Evolutionary conservation across 2,797 vertebrate species (phyloP).

Genomic region (Percopsis omiscomaycus): DNA sequence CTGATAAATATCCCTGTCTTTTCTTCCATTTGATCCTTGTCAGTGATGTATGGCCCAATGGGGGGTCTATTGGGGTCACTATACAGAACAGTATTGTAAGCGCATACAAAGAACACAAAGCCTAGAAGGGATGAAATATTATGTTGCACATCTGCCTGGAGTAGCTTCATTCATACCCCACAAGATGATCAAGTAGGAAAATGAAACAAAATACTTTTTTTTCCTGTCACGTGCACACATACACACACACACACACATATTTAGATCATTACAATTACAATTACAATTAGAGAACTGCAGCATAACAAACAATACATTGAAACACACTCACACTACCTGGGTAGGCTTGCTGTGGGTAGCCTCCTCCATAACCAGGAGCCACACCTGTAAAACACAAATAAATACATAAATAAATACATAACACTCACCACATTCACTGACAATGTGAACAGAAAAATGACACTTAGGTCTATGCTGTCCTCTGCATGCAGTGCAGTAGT

Average conservation of each 20-base stretch:
- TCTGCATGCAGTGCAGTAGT: not conserved
- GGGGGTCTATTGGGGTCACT: slow-evolving; percentile 14
- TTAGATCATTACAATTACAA: not conserved
- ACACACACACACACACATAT: slow-evolving; percentile 4
- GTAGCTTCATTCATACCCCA: not conserved
- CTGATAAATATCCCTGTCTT: slow-evolving; percentile 33
- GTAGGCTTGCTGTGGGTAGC: slow-evolving; percentile 71
- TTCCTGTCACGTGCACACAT: not conserved
- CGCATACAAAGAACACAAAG: not conserved
- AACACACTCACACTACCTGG: slow-evolving; percentile 59
- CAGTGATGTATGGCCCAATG: slow-evolving; percentile 42
- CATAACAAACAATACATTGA: not conserved
- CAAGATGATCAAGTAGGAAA: not conserved
- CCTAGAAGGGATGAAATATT: not conserved
- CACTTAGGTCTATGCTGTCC: not conserved
- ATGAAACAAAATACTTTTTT: not conserved
- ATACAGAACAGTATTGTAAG: not conserved
- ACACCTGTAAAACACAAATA: slow-evolving; percentile 39
- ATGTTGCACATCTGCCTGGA: not conserved
- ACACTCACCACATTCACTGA: not conserved
- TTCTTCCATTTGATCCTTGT: slow-evolving; percentile 4
- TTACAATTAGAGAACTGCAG: not conserved
- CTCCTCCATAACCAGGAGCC: slow-evolving; percentile 67
- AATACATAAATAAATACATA: not conserved
- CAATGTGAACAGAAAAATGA: not conserved